Conservation (phyloP, 2,113 vertebrate species). For the Bufo gargarizans region DNA sequence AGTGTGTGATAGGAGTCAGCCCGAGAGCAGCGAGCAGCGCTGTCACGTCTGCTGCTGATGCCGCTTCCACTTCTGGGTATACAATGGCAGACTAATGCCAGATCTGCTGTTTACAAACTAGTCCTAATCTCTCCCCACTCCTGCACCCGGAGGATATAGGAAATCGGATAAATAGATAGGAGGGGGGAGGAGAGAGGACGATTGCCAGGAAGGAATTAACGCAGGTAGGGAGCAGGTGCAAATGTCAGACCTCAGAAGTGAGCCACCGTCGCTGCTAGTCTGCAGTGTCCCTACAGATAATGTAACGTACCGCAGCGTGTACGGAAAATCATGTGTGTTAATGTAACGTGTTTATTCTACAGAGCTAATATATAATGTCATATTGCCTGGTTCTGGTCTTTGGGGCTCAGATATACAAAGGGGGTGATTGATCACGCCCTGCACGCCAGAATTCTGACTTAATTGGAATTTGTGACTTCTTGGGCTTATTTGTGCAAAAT, state of each 20-base stretch:
- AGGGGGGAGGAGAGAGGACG: not conserved
- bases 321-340: not conserved
- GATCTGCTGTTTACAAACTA: slow-evolving; percentile 39
- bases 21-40: not conserved
- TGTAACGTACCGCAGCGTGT: not conserved
- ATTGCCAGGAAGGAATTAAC: slow-evolving; percentile 22
- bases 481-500: no score
- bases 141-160: slow-evolving; percentile 29
- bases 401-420: not conserved
- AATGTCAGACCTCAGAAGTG: slow-evolving; percentile 16
- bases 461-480: no score
- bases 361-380: not conserved
- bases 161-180: not conserved
- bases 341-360: no score
- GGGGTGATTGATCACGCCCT: no score
- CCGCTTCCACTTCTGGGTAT: not conserved
- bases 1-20: not conserved
- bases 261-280: not conserved
- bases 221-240: slow-evolving; percentile 45
- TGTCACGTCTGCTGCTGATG: not conserved
- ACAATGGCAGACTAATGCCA: slow-evolving; percentile 35
- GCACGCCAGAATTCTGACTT: no score
- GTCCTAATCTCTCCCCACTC: slow-evolving; percentile 34
- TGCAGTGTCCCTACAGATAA: not conserved
- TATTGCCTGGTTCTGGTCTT: not conserved